Conservation (phyloP, 2,888 invertebrate genomes). For the Cerastoderma edule region DNA sequence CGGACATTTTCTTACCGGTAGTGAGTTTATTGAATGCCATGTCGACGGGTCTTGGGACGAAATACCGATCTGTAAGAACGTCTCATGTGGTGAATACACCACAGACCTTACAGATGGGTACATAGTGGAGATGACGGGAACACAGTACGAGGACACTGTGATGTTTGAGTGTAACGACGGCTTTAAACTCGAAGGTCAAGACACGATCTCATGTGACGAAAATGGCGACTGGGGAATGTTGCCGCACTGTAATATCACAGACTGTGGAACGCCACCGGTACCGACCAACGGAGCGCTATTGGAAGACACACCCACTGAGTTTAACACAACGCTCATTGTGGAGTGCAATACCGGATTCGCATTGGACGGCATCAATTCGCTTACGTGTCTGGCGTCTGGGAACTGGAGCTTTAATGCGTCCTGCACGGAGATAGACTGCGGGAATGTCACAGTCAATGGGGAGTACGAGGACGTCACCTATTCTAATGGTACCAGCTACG, state of each 20-base stretch:
- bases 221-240: constrained; percentile 4
- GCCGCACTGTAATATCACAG: background rate
- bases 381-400: background rate
- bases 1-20: constrained; percentile 22
- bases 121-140: background rate
- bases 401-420: constrained; percentile 3
- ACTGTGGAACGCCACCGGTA: constrained; percentile 1
- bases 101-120: background rate
- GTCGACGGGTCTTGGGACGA: constrained; percentile 11
- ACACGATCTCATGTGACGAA: constrained; percentile 6
- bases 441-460: background rate
- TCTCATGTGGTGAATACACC: constrained; percentile 3
- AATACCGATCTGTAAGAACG: constrained; percentile 7
- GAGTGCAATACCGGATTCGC: background rate
- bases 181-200: constrained; percentile 4
- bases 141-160: constrained; percentile 15
- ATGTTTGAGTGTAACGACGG: constrained; percentile 21
- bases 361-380: background rate
- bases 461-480: background rate
- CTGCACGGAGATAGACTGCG: background rate
- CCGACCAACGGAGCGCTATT: background rate
- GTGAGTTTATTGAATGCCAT: constrained; percentile 17
- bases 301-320: background rate
- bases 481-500: constrained; percentile 5
- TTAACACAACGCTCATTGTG: background rate